A percentile compares a stretch with the other conserved stretches of the same genome.
phyloP scores from a whole-genome alignment of 2,888 invertebrate species.

The Zaprionus obscuricornis region DNA sequence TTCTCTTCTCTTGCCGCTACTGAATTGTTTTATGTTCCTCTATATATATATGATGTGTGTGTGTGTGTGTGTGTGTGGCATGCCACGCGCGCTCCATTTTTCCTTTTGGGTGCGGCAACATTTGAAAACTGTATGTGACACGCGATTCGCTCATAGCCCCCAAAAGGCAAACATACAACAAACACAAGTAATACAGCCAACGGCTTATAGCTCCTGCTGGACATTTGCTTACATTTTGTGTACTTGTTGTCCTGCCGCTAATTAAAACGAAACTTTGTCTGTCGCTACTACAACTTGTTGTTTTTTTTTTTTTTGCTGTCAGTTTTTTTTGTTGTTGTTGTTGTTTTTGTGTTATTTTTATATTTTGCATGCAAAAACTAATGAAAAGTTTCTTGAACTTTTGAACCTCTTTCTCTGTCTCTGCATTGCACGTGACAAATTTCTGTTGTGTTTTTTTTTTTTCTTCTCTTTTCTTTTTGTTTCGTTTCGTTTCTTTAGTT shows the following conservation, averaged over 20 bases:
- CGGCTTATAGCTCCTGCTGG: too few species aligned
- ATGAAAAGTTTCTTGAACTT: constrained; percentile 60
- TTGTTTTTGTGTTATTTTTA: constrained; percentile 7
- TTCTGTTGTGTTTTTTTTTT: not conserved
- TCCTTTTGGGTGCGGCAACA: constrained; percentile 53
- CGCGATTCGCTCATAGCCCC: constrained; percentile 65
- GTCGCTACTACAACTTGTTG: too few species aligned
- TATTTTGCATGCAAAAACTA: constrained; percentile 50
- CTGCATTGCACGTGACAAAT: constrained; percentile 41
- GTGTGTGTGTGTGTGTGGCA: constrained; percentile 44
- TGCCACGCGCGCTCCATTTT: constrained; percentile 69
- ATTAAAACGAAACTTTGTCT: too few species aligned
- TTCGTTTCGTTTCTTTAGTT: constrained; percentile 16
- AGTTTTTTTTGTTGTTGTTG: not conserved
- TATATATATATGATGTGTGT: too few species aligned
- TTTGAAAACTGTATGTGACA: constrained; percentile 33
- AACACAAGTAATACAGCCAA: too few species aligned
- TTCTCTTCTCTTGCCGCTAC: not conserved
- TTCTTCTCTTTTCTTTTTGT: not conserved
- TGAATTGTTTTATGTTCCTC: constrained; percentile 5
- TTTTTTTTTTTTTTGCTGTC: not conserved
- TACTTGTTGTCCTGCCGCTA: too few species aligned
- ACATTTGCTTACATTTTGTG: constrained; percentile 26
- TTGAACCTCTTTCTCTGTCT: constrained; percentile 17
- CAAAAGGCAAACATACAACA: not conserved